These are phyloP conservation scores for Eristalis pertinax DNA, from an alignment of 2,888 invertebrate species.

Conservation along the genomic window DNA sequence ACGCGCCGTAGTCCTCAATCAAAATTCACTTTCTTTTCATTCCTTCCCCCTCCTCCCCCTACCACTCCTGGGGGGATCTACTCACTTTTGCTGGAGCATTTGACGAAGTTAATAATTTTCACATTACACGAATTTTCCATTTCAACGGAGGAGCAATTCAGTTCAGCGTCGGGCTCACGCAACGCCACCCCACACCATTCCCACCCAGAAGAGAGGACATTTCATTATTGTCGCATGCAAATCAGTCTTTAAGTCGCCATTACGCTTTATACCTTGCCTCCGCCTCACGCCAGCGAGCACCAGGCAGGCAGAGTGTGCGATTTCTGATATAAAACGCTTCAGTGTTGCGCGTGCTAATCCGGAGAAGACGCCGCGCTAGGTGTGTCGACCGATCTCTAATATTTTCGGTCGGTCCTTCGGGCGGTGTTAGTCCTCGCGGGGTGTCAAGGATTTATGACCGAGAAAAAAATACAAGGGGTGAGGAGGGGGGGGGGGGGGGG, in stretches of 20 bases:
- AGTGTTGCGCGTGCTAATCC: conserved; percentile 37
- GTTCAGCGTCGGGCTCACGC: conserved; percentile 38
- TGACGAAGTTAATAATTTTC: conserved; percentile 67
- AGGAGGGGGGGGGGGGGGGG: no score
- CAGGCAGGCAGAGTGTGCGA: neutral
- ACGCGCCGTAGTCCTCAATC: conserved; percentile 52
- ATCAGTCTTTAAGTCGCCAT: conserved; percentile 63
- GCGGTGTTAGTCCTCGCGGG: neutral
- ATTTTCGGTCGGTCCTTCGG: neutral
- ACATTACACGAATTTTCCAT: conserved; percentile 58
- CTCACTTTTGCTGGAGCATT: conserved; percentile 11
- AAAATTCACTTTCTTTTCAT: conserved; percentile 51
- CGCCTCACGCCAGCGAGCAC: no score
- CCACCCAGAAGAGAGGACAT: conserved; percentile 31
- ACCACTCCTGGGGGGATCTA: no score
- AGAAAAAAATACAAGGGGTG: neutral
- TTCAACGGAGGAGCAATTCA: conserved; percentile 2
- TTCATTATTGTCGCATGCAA: conserved; percentile 68
- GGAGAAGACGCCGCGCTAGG: neutral
- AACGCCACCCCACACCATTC: neutral
- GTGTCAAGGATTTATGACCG: neutral
- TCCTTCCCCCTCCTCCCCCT: neutral
- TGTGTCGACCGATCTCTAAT: neutral
- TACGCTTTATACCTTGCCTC: conserved; percentile 45
- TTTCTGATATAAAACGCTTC: conserved; percentile 37